Evolutionary conservation across 2,113 vertebrate genomes (phyloP).

Genomic region (Trichechus manatus): DNA sequence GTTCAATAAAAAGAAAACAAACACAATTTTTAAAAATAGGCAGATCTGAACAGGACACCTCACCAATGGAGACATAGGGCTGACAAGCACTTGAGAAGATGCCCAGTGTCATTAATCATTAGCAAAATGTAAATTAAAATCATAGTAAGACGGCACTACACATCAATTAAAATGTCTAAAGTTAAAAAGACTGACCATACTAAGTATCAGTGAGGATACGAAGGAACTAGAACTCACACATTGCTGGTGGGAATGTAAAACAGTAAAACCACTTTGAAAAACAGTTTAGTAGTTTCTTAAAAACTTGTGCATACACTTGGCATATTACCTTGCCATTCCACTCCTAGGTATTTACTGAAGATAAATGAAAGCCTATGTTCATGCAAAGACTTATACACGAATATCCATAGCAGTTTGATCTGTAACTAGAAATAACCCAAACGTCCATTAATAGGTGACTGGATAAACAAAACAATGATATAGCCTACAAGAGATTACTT

Average conservation of each 20-base stretch:
- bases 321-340: not conserved
- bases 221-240: not conserved
- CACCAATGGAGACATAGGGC: not conserved
- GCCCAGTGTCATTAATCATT: not conserved
- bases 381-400: not conserved
- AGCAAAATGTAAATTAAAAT: constrained; percentile 33
- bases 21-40: not conserved
- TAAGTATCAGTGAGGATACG: not conserved
- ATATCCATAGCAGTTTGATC: not conserved
- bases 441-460: not conserved
- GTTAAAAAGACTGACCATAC: not conserved
- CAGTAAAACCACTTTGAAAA: constrained; percentile 1
- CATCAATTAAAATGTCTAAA: constrained; percentile 15
- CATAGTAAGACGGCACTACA: not conserved
- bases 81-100: not conserved
- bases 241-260: not conserved
- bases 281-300: not conserved
- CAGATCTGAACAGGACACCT: not conserved
- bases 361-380: not conserved
- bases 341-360: not conserved
- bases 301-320: not conserved
- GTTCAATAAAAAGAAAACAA: not conserved
- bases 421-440: constrained; percentile 41
- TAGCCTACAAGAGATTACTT: not conserved
- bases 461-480: not conserved